Base-by-base conservation (phyloP, 1,140 invertebrate species). In the Drosophila melanica region DNA sequence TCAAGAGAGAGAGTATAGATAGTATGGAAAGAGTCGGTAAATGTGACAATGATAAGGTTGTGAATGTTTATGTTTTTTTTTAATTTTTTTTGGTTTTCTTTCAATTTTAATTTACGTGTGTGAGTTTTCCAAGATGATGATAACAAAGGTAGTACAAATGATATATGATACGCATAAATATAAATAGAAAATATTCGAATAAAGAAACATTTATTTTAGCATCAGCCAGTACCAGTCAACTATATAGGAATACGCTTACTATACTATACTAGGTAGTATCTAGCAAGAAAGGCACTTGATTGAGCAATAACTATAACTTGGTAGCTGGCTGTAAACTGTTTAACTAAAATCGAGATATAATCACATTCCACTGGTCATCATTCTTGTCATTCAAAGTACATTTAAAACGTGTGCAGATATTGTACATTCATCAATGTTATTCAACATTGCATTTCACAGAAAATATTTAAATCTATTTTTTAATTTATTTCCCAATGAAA, bases 1-100 rank as follows among this genome's bases (percentile, higher is more conserved):
- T 74, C 59, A 48, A 63, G 59, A 77, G 74, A 75, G 53, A 77
- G 71, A 69, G 53, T 73, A 73, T 51, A 73, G 74, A 74, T 75
- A 69, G 65, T 63, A 73, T 77, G 75, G 64, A 76, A 42, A 42
- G 41, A 53, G 42, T 70, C 48, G 58, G 58, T 74, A 68, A 74
- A 60, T 69, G 66, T 63, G 67, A 39, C 58, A 63, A 76, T 67
- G 74, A 73, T 54, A 62, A 64, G 54, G 44, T 63, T 37, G 60
- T 65, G 74, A 62, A 41, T 67, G 23, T 45, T 60, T 57, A 41
- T 67, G 35, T 35, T 60, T 57, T 50, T 20, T 18, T 63, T 53
- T 55, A 6, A 14, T 8, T 44, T 18, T 45, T 14, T 8, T 44
- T 18, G 35, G 16, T 12, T 51, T 48, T 37, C 7, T 33, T 33